Conservation (phyloP, 2,888 invertebrate species). For the Scaptodrosophila latifasciaeformis region DNA sequence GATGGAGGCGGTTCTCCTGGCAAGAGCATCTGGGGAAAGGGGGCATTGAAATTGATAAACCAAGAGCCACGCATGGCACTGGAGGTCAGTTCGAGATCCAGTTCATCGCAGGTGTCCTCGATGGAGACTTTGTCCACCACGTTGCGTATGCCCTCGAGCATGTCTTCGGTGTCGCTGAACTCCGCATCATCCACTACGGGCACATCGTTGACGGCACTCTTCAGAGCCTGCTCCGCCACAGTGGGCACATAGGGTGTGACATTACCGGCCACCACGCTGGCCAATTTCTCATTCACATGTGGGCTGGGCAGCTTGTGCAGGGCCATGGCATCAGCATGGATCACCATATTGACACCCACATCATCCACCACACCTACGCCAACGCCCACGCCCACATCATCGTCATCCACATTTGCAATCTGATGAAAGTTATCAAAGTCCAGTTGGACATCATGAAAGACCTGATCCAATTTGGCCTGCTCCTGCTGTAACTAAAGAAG, state of each 20-base stretch:
- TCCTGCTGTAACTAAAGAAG: constrained; percentile 43
- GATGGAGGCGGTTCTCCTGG: constrained; percentile 50
- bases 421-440: constrained; percentile 69
- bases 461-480: constrained; percentile 61
- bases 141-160: constrained; percentile 89
- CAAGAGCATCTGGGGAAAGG: constrained; percentile 31
- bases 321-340: constrained; percentile 39
- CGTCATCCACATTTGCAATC: constrained; percentile 45
- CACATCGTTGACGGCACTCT: constrained; percentile 23
- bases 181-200: constrained; percentile 77
- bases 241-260: constrained; percentile 19
- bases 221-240: constrained; percentile 23
- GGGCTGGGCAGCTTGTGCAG: constrained; percentile 27
- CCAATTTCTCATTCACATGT: constrained; percentile 28
- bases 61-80: constrained; percentile 62
- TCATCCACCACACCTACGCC: constrained; percentile 19
- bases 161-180: constrained; percentile 90
- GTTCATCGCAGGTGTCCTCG: constrained; percentile 73
- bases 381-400: constrained; percentile 3
- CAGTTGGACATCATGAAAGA: constrained; percentile 70
- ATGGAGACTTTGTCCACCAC: constrained; percentile 80
- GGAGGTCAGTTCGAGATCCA: constrained; percentile 66
- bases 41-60: constrained; percentile 63
- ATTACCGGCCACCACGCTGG: constrained; percentile 15
- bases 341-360: constrained; percentile 54